Evolutionary conservation across 2,888 invertebrate genomes (phyloP), one percentile per base, ranked within the genome.

Genomic region (Neoascia interrupta): DNA sequence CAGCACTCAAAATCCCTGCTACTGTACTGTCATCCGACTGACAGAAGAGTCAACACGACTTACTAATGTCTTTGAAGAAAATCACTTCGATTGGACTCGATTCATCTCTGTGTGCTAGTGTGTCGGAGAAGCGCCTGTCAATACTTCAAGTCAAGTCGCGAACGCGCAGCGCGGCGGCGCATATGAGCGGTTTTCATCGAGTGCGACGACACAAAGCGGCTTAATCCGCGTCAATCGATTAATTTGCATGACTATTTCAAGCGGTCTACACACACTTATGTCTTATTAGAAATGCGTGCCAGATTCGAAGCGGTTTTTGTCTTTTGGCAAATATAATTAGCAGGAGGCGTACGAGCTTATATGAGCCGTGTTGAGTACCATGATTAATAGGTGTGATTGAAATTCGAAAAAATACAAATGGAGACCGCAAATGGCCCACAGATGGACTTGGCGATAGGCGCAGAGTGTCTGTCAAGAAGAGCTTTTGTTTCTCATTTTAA

Each of bases 231-330:
- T 60, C 64, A 76, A 76, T 72, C 72, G 72, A 72, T 37, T 76
- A 60, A 76, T 76, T 76, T 66, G 76, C 76, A 72, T 76, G 72
- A 53, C 76, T 72, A 53, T 76, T 76, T 76, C 64, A 53, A 76
- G 76, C 47, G 54, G 51, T 63, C 47, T 63, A 74, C 68, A 75
- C 34, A 69, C 56, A 75, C 43, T 15, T 21, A 45, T 70, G 56
- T 75, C 76, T 58, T 64, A 76, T 72, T 76, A 60, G 64, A 72
- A 72, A 72, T 76, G 72, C 72, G 72, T 72, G 72, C 76, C 58
- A 72, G 72, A 72, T 72, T 72, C 60, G 72, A 64, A 58, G 63
- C 31, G 53, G 2, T 56, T 60, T 37, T 58, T n/a, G 11, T 31
- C 3, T 6, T 5, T 31, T n/a, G 31, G n/a, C 6, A 41, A 21